Evolutionary conservation across 2,113 vertebrate genomes (phyloP), one percentile per base, ranked within the genome.

Genomic region (Chlorocebus sabaeus): DNA sequence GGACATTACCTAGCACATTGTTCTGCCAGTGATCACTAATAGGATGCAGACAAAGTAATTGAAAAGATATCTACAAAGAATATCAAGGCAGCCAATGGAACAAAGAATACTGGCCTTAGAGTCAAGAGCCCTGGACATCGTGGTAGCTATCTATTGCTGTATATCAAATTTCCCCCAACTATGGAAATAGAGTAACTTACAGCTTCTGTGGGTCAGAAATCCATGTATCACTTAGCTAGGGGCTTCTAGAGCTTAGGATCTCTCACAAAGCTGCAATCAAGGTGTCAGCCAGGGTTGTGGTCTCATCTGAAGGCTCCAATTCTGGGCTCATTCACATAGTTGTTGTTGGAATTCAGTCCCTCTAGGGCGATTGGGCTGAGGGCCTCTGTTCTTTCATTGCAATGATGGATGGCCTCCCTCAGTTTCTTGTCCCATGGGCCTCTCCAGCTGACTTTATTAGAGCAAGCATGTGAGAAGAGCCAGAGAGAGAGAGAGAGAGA

Each of bases 211-310:
- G 3, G 7, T 67, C 52, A 40, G 40, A 45, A 20, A 75, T 2
- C 3, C 30, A 5, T 2, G 18, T 10, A 75, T 22, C 16, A 3
- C 20, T 17, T 16, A 27, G 10, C 59, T 18, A 18, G 20, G 9
- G 23, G 30, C 23, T 76, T 84, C 25, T 38, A 64, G n/a, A 64
- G n/a, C 10, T 79, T 13, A 35, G 30, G 6, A 38, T 40, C 32
- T 68, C 72, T 55, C 67, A 25, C 1, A 20, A 64, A 80, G n/a
- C 57, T 75, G 11, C 6, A 64, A 40, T 43, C 43, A 38, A 32
- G 45, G 20, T 9, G 7, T 8, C 12, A 5, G 5, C 18, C 3
- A 32, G 40, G 83, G 72, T 16, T 18, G 0, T 0, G 1, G 25
- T 57, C n/a, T 84, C 32, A 1, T 50, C 68, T 5, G 25, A 67